Evolutionary conservation across 2,888 invertebrate genomes (phyloP).

Genomic region (Amaurobius ferox): DNA sequence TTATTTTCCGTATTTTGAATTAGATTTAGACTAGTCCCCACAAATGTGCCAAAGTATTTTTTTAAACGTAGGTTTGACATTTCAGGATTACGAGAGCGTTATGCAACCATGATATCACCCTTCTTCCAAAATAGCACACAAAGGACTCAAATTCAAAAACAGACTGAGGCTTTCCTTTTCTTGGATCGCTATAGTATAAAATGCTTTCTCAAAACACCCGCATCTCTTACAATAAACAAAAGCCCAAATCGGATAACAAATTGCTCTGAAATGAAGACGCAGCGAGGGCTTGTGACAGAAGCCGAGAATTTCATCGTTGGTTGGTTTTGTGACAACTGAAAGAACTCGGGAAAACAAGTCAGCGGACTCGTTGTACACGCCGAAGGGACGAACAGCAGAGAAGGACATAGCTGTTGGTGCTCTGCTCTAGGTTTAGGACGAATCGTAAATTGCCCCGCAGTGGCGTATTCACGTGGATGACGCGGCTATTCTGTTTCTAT

Average conservation of each 20-base stretch:
- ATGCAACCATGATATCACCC: no score
- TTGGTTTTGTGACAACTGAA: conserved; percentile 37
- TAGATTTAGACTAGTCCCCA: no score
- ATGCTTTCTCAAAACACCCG: background rate
- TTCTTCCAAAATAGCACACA: no score
- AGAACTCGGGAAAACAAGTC: conserved; percentile 23
- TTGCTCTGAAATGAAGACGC: conserved; percentile 37
- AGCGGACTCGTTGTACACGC: background rate
- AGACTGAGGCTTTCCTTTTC: background rate
- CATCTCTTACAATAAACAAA: conserved; percentile 29
- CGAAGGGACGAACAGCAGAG: background rate
- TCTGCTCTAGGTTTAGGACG: background rate
- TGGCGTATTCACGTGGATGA: background rate
- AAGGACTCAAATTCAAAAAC: no score
- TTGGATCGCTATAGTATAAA: background rate
- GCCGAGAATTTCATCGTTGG: conserved; percentile 39
- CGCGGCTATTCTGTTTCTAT: background rate
- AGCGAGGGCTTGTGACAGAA: conserved; percentile 13
- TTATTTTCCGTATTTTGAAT: no score
- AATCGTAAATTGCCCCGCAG: background rate
- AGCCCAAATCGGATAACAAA: conserved; percentile 39
- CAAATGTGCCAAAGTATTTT: no score
- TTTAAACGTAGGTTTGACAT: no score
- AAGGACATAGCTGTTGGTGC: background rate
- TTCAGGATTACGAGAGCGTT: no score